These are phyloP conservation scores for Myiagra hebetior DNA, from an alignment of 2,113 vertebrate species.

Conservation along the genomic window DNA sequence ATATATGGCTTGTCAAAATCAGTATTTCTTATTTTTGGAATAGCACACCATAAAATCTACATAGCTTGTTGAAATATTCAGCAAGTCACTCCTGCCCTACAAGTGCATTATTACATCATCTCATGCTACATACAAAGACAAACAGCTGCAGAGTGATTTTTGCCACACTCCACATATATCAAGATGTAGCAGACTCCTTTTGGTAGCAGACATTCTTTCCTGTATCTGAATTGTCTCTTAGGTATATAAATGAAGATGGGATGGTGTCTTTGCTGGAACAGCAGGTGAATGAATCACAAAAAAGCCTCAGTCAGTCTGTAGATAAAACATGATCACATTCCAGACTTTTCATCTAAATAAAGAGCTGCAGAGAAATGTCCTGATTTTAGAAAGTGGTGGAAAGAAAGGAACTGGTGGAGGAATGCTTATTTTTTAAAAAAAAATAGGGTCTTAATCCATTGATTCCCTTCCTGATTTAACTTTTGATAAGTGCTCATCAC, in stretches of 20 bases:
- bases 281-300: constrained; percentile 52
- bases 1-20: not conserved
- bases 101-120: not conserved
- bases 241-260: constrained; percentile 46
- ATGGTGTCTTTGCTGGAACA: constrained; percentile 54
- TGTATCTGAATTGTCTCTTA: not conserved
- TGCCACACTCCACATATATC: not conserved
- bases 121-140: constrained; percentile 35
- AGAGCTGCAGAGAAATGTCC: constrained; percentile 61
- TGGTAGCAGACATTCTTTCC: not conserved
- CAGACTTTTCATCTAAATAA: constrained; percentile 43
- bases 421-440: not conserved
- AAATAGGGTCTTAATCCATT: not conserved
- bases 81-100: not conserved
- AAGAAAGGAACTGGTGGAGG: not conserved
- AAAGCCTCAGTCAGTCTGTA: constrained; percentile 21
- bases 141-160: constrained; percentile 24
- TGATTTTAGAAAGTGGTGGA: constrained; percentile 36
- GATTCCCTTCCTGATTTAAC: constrained; percentile 28
- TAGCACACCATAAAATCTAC: not conserved
- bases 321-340: constrained; percentile 53
- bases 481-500: not conserved
- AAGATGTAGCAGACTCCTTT: not conserved
- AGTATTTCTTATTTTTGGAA: not conserved
- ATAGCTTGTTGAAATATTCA: constrained; percentile 7